Percentiles rank a stretch among this genome's conserved stretches.
These are phyloP conservation scores for Mugil cephalus DNA, from an alignment of 2,113 vertebrate genomes.

Conservation along the genomic window DNA sequence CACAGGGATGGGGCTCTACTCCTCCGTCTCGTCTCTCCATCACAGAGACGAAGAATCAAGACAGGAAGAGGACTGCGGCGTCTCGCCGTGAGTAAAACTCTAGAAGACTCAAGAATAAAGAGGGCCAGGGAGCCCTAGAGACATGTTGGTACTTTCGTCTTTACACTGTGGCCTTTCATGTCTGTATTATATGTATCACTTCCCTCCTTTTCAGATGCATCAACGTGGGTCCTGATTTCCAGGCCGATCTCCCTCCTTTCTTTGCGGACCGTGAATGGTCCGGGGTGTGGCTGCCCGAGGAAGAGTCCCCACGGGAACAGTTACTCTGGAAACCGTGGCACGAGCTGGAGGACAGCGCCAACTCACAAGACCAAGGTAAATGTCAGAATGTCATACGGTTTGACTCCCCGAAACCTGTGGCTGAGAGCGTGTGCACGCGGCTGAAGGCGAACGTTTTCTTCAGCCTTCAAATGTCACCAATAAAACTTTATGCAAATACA, in stretches of 20 bases:
- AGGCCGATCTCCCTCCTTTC: conserved; percentile 78
- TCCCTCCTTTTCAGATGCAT: conserved; percentile 63
- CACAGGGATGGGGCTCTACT: conserved; percentile 79
- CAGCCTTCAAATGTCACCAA: not conserved
- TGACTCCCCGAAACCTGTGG: not conserved
- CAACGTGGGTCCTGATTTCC: conserved; percentile 83
- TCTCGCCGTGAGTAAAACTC: conserved; percentile 59
- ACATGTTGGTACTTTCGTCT: too few species aligned
- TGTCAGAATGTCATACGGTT: not conserved
- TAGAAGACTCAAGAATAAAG: not conserved
- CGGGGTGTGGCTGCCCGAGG: conserved; percentile 20
- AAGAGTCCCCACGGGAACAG: conserved; percentile 62
- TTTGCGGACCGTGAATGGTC: not conserved
- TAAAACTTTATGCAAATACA: not conserved
- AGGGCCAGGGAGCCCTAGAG: not conserved
- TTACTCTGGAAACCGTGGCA: conserved; percentile 83
- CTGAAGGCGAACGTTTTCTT: too few species aligned
- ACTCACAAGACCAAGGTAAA: conserved; percentile 75
- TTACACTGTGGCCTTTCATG: too few species aligned
- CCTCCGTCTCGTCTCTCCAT: conserved; percentile 55
- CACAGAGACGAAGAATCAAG: conserved; percentile 22
- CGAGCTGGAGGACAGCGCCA: conserved; percentile 61
- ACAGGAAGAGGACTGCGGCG: conserved; percentile 24
- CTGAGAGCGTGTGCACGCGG: too few species aligned
- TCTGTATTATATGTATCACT: not conserved